phyloP scores from a whole-genome alignment of 2,113 vertebrate species.

The Hoplias malabaricus region DNA sequence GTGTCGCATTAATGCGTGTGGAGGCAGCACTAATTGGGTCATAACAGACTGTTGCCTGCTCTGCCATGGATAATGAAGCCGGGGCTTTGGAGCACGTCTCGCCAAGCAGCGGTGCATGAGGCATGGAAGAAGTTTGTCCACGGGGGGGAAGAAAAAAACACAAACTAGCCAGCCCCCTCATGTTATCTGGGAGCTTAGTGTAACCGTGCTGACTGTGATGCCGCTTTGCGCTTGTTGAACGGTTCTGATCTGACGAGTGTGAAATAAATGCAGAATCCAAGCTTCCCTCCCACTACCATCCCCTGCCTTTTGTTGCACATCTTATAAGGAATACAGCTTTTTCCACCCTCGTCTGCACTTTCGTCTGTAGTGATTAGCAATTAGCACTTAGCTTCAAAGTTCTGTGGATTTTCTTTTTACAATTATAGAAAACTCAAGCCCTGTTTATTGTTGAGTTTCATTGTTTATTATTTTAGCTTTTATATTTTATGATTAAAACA shows the following conservation, averaged over 20 bases:
- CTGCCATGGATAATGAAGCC: conserved; percentile 33
- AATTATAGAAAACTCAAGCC: too few relatives aligned
- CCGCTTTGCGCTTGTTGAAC: neutral
- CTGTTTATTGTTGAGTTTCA: too few relatives aligned
- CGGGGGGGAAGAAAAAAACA: neutral
- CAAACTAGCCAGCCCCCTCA: neutral
- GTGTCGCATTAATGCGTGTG: conserved; percentile 25
- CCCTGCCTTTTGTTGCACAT: neutral
- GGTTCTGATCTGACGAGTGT: neutral
- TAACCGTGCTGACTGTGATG: neutral
- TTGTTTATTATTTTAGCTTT: too few relatives aligned
- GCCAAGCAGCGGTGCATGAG: neutral
- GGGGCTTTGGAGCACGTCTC: neutral
- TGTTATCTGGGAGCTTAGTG: neutral
- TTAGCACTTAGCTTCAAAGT: too few relatives aligned
- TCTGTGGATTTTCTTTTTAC: too few relatives aligned
- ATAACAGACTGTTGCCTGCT: conserved; percentile 20
- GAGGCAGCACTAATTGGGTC: conserved; percentile 35
- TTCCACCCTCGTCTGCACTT: too few relatives aligned
- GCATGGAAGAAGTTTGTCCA: neutral
- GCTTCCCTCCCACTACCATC: neutral
- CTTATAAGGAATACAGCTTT: neutral
- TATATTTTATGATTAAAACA: too few relatives aligned
- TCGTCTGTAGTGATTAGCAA: too few relatives aligned
- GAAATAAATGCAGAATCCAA: neutral